Evolutionary conservation across 2,113 vertebrate genomes (phyloP).

Genomic region (Lycaon pictus): DNA sequence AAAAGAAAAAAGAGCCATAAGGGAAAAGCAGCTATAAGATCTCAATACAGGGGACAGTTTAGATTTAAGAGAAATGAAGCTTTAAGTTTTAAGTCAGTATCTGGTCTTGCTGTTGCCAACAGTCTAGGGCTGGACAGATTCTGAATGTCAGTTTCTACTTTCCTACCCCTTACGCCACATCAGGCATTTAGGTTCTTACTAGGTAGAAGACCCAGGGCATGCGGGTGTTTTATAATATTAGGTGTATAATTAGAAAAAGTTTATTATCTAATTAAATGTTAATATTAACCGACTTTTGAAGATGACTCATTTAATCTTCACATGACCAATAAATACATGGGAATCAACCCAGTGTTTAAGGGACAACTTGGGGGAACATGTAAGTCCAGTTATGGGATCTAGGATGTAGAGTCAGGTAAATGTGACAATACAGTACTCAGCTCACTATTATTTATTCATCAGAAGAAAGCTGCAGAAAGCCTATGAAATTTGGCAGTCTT

Average conservation of each 20-base stretch:
- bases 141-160: background rate
- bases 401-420: background rate
- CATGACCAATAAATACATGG: slow-evolving; percentile 1
- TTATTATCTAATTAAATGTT: slow-evolving; percentile 32
- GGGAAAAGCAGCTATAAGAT: background rate
- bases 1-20: background rate
- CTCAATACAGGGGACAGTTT: background rate
- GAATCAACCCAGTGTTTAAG: background rate
- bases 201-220: background rate
- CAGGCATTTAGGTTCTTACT: background rate
- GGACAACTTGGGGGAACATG: slow-evolving; percentile 26
- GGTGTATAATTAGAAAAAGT: background rate
- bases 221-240: background rate
- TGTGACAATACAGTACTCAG: background rate
- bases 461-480: slow-evolving; percentile 27
- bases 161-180: background rate
- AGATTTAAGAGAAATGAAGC: background rate
- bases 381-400: background rate
- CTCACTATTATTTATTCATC: background rate
- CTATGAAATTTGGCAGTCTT: background rate
- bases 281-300: slow-evolving; percentile 48
- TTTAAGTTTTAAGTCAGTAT: background rate
- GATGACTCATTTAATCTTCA: slow-evolving; percentile 24
- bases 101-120: background rate
- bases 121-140: background rate